Evolutionary conservation across 1,140 invertebrate genomes (phyloP).

Genomic region (Lordiphosa stackelbergi): DNA sequence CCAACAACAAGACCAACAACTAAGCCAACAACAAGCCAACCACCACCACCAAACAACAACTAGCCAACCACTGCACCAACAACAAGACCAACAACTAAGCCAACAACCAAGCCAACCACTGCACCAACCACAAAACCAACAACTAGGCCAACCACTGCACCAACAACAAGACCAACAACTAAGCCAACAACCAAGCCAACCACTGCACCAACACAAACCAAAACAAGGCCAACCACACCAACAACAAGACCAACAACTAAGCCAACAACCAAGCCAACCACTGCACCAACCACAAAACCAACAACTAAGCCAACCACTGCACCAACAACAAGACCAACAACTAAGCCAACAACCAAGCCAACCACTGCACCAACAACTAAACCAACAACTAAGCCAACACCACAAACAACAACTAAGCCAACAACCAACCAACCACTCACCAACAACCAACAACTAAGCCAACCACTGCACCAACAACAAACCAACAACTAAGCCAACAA

Average conservation of each 20-base stretch:
- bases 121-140: neutral
- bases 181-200: neutral
- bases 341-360: neutral
- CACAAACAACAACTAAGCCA: neutral
- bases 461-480: constrained; percentile 2
- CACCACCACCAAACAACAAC: neutral
- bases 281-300: neutral
- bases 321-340: neutral
- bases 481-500: constrained; percentile 2
- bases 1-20: too few species aligned
- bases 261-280: neutral
- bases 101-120: constrained; percentile 1
- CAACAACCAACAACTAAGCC: neutral
- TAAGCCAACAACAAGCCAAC: too few species aligned
- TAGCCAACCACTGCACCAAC: too few species aligned
- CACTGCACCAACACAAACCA: neutral
- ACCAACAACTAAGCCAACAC: neutral
- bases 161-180: neutral
- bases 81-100: neutral
- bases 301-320: neutral
- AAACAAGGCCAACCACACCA: neutral
- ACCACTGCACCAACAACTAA: neutral
- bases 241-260: too few species aligned
- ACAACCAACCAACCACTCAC: too few species aligned
- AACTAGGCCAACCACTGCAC: neutral